Conservation (phyloP, 2,113 vertebrate genomes). For the Ageneiosus marmoratus region DNA sequence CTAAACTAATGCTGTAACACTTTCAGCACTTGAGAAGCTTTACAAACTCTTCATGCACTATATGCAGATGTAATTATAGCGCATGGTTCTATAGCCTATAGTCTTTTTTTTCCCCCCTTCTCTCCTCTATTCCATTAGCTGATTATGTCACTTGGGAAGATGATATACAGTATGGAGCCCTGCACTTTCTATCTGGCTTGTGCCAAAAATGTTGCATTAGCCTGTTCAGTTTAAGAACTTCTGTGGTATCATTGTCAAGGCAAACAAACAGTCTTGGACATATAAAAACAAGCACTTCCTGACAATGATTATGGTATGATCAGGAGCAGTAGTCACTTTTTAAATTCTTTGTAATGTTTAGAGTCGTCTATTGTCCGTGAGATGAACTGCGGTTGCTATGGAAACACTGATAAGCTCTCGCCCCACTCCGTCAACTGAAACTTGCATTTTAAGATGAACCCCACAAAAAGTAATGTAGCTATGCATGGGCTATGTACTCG, state of each 20-base stretch:
- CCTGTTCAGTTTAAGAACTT: background rate
- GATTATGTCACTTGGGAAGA: conserved; percentile 63
- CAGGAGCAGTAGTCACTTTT: background rate
- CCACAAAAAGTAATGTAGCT: background rate
- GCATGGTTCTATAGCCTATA: background rate
- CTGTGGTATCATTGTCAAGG: background rate
- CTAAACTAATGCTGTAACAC: conserved; percentile 14
- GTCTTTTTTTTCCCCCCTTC: background rate
- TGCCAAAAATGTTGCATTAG: background rate
- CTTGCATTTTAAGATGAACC: background rate
- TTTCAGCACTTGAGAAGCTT: conserved; percentile 31
- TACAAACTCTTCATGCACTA: conserved; percentile 10
- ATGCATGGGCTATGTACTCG: background rate
- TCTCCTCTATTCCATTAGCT: conserved; percentile 52
- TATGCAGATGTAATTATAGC: conserved; percentile 7
- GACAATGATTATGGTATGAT: too few relatives aligned
- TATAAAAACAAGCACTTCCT: background rate
- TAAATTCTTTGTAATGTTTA: background rate
- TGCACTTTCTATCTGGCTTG: background rate
- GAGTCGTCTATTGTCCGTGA: background rate
- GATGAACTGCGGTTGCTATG: background rate
- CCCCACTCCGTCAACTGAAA: background rate
- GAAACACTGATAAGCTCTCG: background rate
- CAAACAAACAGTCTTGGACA: background rate
- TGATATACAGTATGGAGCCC: background rate